Percentiles rank a stretch among this genome's conserved stretches.
These are phyloP conservation scores for Orthosia gracilis DNA, from an alignment of 2,888 invertebrate species.

Conservation along the genomic window DNA sequence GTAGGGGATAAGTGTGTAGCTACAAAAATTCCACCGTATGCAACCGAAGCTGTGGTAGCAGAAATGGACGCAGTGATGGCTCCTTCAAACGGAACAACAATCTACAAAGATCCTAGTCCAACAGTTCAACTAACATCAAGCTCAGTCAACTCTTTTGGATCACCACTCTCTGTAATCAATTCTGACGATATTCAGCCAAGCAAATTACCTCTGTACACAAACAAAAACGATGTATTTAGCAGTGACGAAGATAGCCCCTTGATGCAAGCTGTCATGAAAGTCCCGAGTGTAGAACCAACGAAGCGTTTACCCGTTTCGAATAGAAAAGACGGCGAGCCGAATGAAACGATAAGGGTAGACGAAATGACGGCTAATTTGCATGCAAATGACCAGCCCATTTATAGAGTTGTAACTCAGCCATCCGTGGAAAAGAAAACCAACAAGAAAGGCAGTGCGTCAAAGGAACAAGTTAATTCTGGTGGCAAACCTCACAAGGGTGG, in stretches of 20 bases:
- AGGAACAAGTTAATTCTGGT: conserved; percentile 76
- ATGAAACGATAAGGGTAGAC: conserved; percentile 83
- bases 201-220: conserved; percentile 81
- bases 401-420: conserved; percentile 88
- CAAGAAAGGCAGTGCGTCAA: conserved; percentile 80
- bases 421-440: conserved; percentile 84
- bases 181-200: conserved; percentile 81
- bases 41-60: conserved; percentile 84
- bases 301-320: conserved; percentile 81
- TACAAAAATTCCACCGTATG: conserved; percentile 77
- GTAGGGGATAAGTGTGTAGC: conserved; percentile 92
- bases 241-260: conserved; percentile 86
- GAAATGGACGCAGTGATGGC: conserved; percentile 80
- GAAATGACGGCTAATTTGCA: conserved; percentile 88
- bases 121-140: conserved; percentile 69
- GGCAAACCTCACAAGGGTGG: conserved; percentile 83
- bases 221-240: conserved; percentile 83
- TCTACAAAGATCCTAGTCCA: conserved; percentile 72
- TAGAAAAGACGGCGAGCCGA: conserved; percentile 85
- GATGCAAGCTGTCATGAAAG: conserved; percentile 86
- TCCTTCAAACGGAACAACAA: conserved; percentile 61
- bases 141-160: conserved; percentile 69
- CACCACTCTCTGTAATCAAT: conserved; percentile 69
- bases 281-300: conserved; percentile 80
- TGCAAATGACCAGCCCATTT: conserved; percentile 88